Conservation (phyloP, 2,888 invertebrate genomes). For the Spodoptera picta region DNA sequence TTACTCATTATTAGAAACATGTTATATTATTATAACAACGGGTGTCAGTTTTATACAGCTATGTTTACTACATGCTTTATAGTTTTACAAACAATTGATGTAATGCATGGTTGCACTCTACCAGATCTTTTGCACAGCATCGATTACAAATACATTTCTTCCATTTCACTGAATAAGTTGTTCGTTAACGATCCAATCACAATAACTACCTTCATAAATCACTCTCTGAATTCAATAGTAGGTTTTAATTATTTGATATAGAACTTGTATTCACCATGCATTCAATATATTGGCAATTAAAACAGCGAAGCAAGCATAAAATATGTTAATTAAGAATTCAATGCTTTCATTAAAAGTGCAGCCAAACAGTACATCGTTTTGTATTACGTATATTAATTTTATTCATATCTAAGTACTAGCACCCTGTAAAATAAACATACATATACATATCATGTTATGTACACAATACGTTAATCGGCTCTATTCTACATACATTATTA, state of each 20-base stretch:
- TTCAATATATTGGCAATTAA: conserved; percentile 12
- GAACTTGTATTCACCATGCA: conserved; percentile 16
- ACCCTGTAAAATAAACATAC: conserved; percentile 82
- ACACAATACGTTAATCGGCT: conserved; percentile 70
- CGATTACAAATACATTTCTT: conserved; percentile 10
- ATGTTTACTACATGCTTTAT: conserved; percentile 62
- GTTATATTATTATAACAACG: conserved; percentile 63
- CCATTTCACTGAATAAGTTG: conserved; percentile 8
- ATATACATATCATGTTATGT: conserved; percentile 71
- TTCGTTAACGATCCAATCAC: conserved; percentile 10
- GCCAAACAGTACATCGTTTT: conserved; percentile 66
- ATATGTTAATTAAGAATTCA: conserved; percentile 18
- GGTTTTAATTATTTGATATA: conserved; percentile 3
- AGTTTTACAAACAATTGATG: conserved; percentile 51
- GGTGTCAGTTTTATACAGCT: conserved; percentile 63
- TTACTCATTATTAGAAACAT: conserved; percentile 71
- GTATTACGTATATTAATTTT: conserved; percentile 60
- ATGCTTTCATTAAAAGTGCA: conserved; percentile 54
- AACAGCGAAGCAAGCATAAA: conserved; percentile 19
- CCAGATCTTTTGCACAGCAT: conserved; percentile 7
- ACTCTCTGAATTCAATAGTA: conserved; percentile 9
- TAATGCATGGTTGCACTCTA: conserved; percentile 64
- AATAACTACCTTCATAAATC: conserved; percentile 3
- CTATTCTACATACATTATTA: conserved; percentile 67
- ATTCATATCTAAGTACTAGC: conserved; percentile 78